These are phyloP conservation scores for Rhodeus uyekii DNA, from an alignment of 2,797 vertebrate species.

Conservation along the genomic window DNA sequence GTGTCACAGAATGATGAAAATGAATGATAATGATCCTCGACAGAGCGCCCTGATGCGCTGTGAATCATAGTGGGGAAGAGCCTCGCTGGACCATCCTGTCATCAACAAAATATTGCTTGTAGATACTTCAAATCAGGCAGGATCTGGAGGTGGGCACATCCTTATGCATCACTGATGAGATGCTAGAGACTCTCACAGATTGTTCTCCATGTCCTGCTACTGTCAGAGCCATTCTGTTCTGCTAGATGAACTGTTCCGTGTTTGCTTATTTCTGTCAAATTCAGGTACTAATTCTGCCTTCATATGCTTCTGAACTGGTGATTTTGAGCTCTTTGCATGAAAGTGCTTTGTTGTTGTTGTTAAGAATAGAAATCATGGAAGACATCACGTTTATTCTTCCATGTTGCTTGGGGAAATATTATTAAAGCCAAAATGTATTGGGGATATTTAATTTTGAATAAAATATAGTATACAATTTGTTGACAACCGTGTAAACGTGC, in stretches of 20 bases:
- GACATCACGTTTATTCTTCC: background rate
- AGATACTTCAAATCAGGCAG: slow-evolving; percentile 26
- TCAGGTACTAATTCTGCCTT: background rate
- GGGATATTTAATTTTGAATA: background rate
- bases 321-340: background rate
- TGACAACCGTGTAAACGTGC: background rate
- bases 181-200: slow-evolving; percentile 57
- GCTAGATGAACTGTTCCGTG: background rate
- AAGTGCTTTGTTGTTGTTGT: background rate
- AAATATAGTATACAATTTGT: background rate
- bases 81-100: slow-evolving; percentile 6
- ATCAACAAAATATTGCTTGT: slow-evolving; percentile 36
- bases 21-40: slow-evolving; percentile 47
- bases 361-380: background rate
- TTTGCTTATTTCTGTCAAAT: too few species aligned
- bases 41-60: slow-evolving; percentile 8
- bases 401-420: too few species aligned
- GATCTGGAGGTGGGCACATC: slow-evolving; percentile 26
- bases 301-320: background rate
- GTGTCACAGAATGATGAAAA: slow-evolving; percentile 45
- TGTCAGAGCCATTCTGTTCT: slow-evolving; percentile 65
- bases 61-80: slow-evolving; percentile 26
- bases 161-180: slow-evolving; percentile 61
- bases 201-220: slow-evolving; percentile 57
- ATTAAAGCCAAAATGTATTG: background rate